Evolutionary conservation across 1,140 invertebrate species (phyloP).

Genomic region (Caerostris extrusa): DNA sequence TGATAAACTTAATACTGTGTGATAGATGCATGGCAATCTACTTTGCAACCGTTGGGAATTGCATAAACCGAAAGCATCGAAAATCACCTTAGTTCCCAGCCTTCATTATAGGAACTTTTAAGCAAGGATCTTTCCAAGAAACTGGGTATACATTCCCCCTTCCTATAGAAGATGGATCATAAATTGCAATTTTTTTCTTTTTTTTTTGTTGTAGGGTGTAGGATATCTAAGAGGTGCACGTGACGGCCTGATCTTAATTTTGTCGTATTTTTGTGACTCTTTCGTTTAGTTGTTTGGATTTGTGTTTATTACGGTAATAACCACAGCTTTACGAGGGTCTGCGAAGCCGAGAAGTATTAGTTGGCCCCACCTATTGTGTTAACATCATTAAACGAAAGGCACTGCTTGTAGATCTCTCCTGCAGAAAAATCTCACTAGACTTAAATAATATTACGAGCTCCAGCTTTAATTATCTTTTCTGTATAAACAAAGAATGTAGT

Average conservation of each 20-base stretch:
- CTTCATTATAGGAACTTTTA: background rate
- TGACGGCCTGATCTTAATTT: conserved; percentile 34
- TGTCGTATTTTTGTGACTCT: conserved; percentile 50
- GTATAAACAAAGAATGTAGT: conserved; percentile 14
- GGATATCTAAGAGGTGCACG: background rate
- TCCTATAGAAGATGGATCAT: conserved; percentile 1
- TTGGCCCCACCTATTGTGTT: conserved; percentile 51
- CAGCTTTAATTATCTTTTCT: conserved; percentile 33
- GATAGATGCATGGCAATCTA: too few relatives aligned
- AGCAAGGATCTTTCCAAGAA: background rate
- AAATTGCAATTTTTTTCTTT: conserved; percentile 12
- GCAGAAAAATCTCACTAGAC: conserved; percentile 19
- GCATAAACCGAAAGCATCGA: background rate
- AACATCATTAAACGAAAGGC: conserved; percentile 36
- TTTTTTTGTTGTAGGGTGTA: too few relatives aligned
- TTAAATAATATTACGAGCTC: conserved; percentile 38
- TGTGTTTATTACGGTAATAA: conserved; percentile 63
- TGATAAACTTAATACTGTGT: too few relatives aligned
- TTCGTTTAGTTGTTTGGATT: conserved; percentile 58
- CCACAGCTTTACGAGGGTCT: conserved; percentile 47
- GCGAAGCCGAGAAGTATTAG: conserved; percentile 17
- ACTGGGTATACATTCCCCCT: background rate
- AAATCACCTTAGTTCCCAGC: background rate
- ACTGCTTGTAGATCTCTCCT: background rate
- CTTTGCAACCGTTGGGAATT: background rate